Percentiles rank a stretch among this genome's conserved stretches.
These are phyloP conservation scores for Tringa solitaria DNA, from an alignment of 2,113 vertebrate species.

Conservation along the genomic window DNA sequence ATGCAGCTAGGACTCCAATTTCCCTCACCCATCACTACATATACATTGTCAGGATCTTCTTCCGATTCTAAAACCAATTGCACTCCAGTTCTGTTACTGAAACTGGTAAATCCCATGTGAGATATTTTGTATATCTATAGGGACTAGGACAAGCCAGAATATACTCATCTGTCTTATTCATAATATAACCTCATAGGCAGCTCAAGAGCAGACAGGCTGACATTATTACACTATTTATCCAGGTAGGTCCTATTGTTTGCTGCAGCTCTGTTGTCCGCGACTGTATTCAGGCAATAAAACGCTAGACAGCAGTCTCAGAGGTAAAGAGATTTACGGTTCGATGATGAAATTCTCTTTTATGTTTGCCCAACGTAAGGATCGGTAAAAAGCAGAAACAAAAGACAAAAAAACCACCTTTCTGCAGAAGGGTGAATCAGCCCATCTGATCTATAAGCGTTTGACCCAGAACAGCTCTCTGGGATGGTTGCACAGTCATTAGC, in stretches of 20 bases:
- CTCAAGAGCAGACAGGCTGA: neutral
- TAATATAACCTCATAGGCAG: neutral
- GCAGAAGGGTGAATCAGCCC: neutral
- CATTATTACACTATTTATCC: neutral
- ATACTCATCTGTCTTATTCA: neutral
- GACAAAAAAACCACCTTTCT: neutral
- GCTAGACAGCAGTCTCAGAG: neutral
- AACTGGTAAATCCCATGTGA: neutral
- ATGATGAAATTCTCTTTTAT: neutral
- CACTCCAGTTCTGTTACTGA: neutral
- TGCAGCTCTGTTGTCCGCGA: neutral
- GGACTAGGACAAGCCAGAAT: neutral
- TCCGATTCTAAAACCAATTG: neutral
- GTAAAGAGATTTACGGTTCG: neutral
- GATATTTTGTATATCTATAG: neutral
- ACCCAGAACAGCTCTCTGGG: constrained; percentile 1
- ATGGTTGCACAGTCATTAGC: constrained; percentile 5
- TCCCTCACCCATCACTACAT: neutral
- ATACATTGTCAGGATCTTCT: neutral
- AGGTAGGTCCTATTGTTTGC: neutral
- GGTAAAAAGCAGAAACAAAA: neutral
- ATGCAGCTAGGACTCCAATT: neutral
- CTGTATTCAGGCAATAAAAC: neutral
- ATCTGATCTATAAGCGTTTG: neutral
- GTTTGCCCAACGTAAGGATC: neutral